These are phyloP conservation scores for Penaeus monodon DNA, from an alignment of 2,888 invertebrate genomes.

Conservation along the genomic window DNA sequence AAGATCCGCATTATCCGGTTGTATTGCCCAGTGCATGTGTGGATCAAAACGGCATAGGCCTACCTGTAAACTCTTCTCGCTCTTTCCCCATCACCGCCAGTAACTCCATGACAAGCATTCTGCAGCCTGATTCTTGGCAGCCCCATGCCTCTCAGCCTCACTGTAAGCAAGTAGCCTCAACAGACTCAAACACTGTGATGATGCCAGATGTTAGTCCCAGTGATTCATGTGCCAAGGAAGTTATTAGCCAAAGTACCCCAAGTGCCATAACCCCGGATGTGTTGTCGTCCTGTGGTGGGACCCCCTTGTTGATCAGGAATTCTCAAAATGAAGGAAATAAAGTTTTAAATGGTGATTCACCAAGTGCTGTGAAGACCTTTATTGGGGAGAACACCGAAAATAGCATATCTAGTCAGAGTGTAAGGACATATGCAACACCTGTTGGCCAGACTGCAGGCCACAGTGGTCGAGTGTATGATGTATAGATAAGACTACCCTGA, in stretches of 20 bases:
- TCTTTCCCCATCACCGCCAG: background rate
- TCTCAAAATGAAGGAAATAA: background rate
- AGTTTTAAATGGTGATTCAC: background rate
- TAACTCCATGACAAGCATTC: background rate
- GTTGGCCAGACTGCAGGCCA: background rate
- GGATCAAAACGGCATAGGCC: conserved; percentile 9
- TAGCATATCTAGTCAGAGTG: too few relatives aligned
- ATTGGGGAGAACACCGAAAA: too few relatives aligned
- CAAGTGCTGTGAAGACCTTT: too few relatives aligned
- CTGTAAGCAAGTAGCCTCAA: too few relatives aligned
- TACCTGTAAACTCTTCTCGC: conserved; percentile 19
- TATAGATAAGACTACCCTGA: conserved; percentile 10
- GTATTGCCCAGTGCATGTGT: conserved; percentile 42
- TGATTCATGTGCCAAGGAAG: conserved; percentile 36
- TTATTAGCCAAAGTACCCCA: conserved; percentile 20
- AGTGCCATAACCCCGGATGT: conserved; percentile 41
- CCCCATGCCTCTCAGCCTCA: conserved; percentile 10
- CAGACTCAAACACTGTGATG: background rate
- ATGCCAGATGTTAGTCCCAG: conserved; percentile 30
- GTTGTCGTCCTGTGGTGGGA: conserved; percentile 36
- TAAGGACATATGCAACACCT: too few relatives aligned
- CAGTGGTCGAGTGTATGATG: conserved; percentile 48
- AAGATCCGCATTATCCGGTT: conserved; percentile 24
- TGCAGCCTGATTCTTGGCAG: background rate
- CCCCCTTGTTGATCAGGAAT: background rate